Evolutionary conservation across 2,797 vertebrate genomes (phyloP), one percentile per base, ranked within the genome.

Genomic region (Eurystomus glaucurus): DNA sequence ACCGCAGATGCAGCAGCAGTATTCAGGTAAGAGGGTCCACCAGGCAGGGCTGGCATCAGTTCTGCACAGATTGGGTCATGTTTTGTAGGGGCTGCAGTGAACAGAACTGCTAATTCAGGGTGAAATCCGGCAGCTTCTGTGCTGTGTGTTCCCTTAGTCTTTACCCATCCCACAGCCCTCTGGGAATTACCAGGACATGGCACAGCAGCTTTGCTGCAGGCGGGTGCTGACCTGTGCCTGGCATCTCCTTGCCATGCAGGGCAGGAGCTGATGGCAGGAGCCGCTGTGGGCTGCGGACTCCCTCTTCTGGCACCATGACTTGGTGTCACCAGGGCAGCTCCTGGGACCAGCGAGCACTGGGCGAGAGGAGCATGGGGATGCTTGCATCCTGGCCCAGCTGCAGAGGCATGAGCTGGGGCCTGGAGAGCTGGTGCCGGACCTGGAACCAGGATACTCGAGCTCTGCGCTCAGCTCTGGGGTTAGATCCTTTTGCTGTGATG

Each of bases 1-100:
- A 23, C 99, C 99, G 48, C 99, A 99, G 98, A 99, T 99, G 97
- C 99, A 99, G 98, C 99, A 99, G 98, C 99, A 99, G 99, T 99
- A 99, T 99, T 99, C 99, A 99, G 99, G 99, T 99, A 97, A 85
- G 85, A 41, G 78, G 48, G 48, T 17, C 14, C 57, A 3, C 4
- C 0, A 1, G 31, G 23, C 25, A 5, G 46, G 46, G 51, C 7
- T 54, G 68, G 43, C 51, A 19, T 8, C 3, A 2, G 0, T 29
- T 11, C 22, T 43, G 82, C 54, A 2, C 2, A 1, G 69, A 2
- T 22, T 28, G 31, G 14, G 9, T n/a, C 70, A 15, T 52, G 10
- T 5, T 75, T 28, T 12, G 35, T 11, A 4, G 0, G 13, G 43
- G 23, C 43, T 62, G 15, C 2, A 15, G 72, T 7, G 19, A 54